Percentiles rank a stretch among this genome's conserved stretches.
phyloP scores from a whole-genome alignment of 2,797 vertebrate species.

The Prionace glauca region DNA sequence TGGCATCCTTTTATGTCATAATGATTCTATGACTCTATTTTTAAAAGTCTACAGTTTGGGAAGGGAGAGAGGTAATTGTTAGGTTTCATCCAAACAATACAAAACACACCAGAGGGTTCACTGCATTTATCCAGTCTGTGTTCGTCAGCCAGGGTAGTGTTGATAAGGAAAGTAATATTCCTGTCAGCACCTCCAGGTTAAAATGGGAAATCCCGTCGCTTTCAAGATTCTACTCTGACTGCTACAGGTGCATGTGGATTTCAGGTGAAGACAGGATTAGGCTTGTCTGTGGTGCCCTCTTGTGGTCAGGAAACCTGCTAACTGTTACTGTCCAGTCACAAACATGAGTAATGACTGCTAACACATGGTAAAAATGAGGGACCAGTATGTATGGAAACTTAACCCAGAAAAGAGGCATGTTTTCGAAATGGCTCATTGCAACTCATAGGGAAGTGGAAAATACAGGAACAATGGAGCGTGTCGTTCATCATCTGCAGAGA shows the following conservation, averaged over 20 bases:
- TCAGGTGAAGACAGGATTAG: background rate
- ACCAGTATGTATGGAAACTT: background rate
- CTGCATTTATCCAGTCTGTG: background rate
- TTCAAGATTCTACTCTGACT: background rate
- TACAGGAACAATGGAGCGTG: background rate
- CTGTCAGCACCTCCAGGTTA: background rate
- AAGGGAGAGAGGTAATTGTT: background rate
- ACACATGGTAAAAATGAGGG: background rate
- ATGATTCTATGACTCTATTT: background rate
- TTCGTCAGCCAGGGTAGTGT: background rate
- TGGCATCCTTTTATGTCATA: no score
- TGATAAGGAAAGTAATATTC: background rate
- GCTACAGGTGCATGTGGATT: background rate
- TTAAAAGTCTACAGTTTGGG: background rate
- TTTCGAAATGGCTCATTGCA: background rate
- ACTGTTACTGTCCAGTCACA: background rate
- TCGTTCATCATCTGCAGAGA: background rate
- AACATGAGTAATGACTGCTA: background rate
- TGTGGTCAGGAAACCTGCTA: background rate
- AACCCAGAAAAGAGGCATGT: background rate
- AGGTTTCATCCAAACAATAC: background rate
- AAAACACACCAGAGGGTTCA: background rate
- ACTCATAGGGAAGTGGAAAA: background rate
- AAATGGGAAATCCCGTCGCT: background rate
- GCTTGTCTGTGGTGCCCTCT: background rate